A percentile compares a stretch with the other conserved stretches of the same genome.
Conservation (phyloP, 2,797 vertebrate genomes). For the Gambelia wislizenii region DNA sequence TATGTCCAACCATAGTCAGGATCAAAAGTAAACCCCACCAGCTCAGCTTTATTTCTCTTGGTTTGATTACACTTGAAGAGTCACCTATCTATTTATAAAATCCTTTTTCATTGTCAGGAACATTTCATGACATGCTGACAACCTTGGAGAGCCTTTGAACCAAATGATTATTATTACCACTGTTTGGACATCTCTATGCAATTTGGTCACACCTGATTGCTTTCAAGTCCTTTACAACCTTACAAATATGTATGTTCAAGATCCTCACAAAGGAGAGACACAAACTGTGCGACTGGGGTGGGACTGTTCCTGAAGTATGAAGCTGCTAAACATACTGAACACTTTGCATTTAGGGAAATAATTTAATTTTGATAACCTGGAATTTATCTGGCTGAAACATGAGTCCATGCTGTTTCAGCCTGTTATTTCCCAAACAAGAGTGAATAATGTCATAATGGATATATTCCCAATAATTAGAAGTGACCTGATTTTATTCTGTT, state of each 20-base stretch:
- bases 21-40: background rate
- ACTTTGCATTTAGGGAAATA: background rate
- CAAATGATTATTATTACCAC: background rate
- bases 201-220: background rate
- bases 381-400: background rate
- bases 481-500: conserved; percentile 13
- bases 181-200: background rate
- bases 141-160: background rate
- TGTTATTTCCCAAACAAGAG: background rate
- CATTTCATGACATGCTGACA: background rate
- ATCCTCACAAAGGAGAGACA: background rate
- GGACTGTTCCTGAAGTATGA: background rate
- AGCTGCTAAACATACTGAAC: background rate
- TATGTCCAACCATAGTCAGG: background rate
- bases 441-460: background rate
- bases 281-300: background rate
- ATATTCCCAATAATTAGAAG: background rate
- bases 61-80: background rate
- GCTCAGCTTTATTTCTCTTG: background rate
- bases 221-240: background rate
- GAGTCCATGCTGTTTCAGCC: background rate
- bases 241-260: too few relatives aligned
- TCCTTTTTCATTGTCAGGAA: background rate
- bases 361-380: background rate
- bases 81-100: background rate